Evolutionary conservation across 2,113 vertebrate species (phyloP).

Genomic region (Misgurnus mizolepis): DNA sequence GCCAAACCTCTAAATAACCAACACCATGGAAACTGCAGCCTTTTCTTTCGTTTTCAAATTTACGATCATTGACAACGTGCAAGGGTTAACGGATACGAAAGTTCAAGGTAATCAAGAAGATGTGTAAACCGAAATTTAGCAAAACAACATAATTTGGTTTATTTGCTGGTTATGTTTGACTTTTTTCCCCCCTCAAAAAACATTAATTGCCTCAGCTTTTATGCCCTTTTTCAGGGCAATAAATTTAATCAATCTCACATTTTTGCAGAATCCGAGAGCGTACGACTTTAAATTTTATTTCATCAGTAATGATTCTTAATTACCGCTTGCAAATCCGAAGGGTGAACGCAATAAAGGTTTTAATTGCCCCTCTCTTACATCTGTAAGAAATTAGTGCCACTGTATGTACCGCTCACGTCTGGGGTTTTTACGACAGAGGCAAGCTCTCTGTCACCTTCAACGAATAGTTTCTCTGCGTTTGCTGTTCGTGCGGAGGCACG

Average conservation of each 20-base stretch:
- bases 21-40: slow-evolving; percentile 70
- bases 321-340: slow-evolving; percentile 69
- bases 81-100: slow-evolving; percentile 8
- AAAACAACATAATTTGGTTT: slow-evolving; percentile 49
- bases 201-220: slow-evolving; percentile 58
- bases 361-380: slow-evolving; percentile 68
- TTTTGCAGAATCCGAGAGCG: slow-evolving; percentile 59
- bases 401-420: slow-evolving; percentile 3
- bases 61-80: slow-evolving; percentile 13
- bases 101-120: slow-evolving; percentile 42
- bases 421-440: slow-evolving; percentile 59
- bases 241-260: slow-evolving; percentile 59
- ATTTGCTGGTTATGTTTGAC: slow-evolving; percentile 53
- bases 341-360: slow-evolving; percentile 69
- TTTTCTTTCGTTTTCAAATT: slow-evolving; percentile 59
- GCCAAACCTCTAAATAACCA: slow-evolving; percentile 79
- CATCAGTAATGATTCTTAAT: slow-evolving; percentile 79
- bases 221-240: slow-evolving; percentile 61
- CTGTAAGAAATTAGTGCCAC: slow-evolving; percentile 66
- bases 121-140: slow-evolving; percentile 51
- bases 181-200: slow-evolving; percentile 57
- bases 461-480: slow-evolving; percentile 58
- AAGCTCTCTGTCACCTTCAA: slow-evolving; percentile 60
- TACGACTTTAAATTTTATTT: slow-evolving; percentile 74
- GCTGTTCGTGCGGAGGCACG: slow-evolving; percentile 59